A percentile compares a stretch with the other conserved stretches of the same genome.
phyloP scores from a whole-genome alignment of 2,113 vertebrate species.

The Oxyruncus cristatus region DNA sequence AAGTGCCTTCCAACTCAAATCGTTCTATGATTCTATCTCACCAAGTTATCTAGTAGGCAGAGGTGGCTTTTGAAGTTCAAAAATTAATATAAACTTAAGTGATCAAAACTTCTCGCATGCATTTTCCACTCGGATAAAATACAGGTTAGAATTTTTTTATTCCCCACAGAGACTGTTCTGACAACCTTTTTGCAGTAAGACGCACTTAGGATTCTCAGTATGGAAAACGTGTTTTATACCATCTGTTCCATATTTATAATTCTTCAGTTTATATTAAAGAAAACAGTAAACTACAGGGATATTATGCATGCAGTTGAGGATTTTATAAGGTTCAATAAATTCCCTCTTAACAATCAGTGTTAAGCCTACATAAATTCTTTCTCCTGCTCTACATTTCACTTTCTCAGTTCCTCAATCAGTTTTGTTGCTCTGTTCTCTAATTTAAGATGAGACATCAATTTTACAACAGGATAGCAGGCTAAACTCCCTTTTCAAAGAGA shows the following conservation, averaged over 20 bases:
- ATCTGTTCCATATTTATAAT: slow-evolving; percentile 68
- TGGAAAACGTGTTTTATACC: slow-evolving; percentile 54
- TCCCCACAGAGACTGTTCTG: neutral
- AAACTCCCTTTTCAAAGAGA: neutral
- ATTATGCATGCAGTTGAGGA: slow-evolving; percentile 53
- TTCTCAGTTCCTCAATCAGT: slow-evolving; percentile 9
- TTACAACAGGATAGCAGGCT: neutral
- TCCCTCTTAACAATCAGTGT: slow-evolving; percentile 34
- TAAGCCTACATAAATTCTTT: slow-evolving; percentile 33
- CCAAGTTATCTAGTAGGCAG: neutral
- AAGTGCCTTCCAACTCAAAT: neutral
- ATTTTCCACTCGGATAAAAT: neutral
- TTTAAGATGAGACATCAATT: slow-evolving; percentile 26
- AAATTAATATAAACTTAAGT: neutral
- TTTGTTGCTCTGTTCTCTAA: neutral
- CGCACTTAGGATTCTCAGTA: neutral
- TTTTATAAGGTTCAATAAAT: slow-evolving; percentile 69
- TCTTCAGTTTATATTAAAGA: slow-evolving; percentile 60
- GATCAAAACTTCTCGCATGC: neutral
- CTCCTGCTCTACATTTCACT: slow-evolving; percentile 11
- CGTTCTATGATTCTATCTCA: neutral
- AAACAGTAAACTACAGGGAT: slow-evolving; percentile 60
- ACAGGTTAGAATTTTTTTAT: neutral
- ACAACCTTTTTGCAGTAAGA: neutral
- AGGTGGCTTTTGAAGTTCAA: neutral